phyloP scores from a whole-genome alignment of 1,140 invertebrate species.

The Helicoverpa armigera region DNA sequence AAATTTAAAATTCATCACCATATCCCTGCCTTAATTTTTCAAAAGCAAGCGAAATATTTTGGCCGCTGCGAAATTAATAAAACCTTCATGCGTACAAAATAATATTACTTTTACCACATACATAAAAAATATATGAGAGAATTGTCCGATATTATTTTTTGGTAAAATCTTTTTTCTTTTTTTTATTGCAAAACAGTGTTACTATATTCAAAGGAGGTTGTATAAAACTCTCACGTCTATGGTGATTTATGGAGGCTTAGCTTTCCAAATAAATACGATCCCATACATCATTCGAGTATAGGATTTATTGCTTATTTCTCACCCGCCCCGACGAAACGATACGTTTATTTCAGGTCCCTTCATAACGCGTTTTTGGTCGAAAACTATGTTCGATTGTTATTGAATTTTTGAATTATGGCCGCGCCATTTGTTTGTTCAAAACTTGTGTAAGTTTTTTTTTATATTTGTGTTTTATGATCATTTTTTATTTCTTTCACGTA shows the following conservation, averaged over 20 bases:
- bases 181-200: background rate
- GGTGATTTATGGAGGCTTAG: slow-evolving; percentile 30
- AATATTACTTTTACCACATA: background rate
- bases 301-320: slow-evolving; percentile 42
- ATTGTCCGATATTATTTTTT: no score
- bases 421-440: background rate
- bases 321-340: background rate
- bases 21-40: slow-evolving; percentile 1
- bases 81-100: slow-evolving; percentile 10
- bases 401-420: slow-evolving; percentile 11
- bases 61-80: slow-evolving; percentile 10
- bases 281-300: slow-evolving; percentile 33
- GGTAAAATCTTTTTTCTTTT: no score
- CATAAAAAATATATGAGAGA: no score
- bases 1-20: slow-evolving; percentile 29
- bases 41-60: slow-evolving; percentile 21
- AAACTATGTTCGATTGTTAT: slow-evolving; percentile 29
- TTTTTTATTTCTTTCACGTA: no score
- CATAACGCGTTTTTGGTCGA: slow-evolving; percentile 12
- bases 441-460: no score
- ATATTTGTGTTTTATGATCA: no score
- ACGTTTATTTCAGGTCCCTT: slow-evolving; percentile 13
- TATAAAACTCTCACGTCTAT: slow-evolving; percentile 34
- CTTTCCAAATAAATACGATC: slow-evolving; percentile 39
- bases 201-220: slow-evolving; percentile 14